phyloP scores from a whole-genome alignment of 2,797 vertebrate genomes.

The Cirrhinus mrigala region DNA sequence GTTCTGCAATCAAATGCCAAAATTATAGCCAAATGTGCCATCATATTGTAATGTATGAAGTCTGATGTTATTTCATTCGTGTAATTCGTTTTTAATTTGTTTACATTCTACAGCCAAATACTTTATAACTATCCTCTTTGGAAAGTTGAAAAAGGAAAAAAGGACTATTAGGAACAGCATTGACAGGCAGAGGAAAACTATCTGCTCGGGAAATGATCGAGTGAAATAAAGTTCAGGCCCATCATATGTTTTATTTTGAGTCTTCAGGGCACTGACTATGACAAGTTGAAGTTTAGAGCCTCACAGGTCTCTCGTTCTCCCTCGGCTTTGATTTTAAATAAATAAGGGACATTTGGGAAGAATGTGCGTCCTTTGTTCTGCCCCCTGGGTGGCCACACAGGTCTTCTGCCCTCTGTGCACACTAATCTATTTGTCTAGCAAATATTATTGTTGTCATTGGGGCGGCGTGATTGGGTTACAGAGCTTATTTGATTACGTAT shows the following conservation, averaged over 20 bases:
- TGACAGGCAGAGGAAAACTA: background rate
- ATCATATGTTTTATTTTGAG: slow-evolving; percentile 10
- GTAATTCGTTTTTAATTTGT: slow-evolving; percentile 37
- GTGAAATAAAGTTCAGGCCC: slow-evolving; percentile 1
- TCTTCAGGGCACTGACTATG: slow-evolving; percentile 10
- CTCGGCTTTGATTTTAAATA: slow-evolving; percentile 40
- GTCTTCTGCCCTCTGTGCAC: slow-evolving; percentile 66
- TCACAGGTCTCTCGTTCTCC: slow-evolving; percentile 11
- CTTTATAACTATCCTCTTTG: slow-evolving; percentile 17
- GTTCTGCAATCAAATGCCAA: background rate
- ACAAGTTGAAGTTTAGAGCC: slow-evolving; percentile 43
- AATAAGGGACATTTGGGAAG: slow-evolving; percentile 40
- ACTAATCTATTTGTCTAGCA: slow-evolving; percentile 76
- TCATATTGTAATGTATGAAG: slow-evolving; percentile 4
- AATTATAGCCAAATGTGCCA: background rate
- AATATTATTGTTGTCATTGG: slow-evolving; percentile 71
- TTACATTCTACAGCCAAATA: slow-evolving; percentile 13
- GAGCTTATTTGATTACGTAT: slow-evolving; percentile 74
- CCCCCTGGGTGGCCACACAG: slow-evolving; percentile 77
- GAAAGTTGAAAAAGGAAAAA: background rate
- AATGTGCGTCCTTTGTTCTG: slow-evolving; percentile 53
- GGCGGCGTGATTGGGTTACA: slow-evolving; percentile 71
- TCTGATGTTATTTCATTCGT: slow-evolving; percentile 2
- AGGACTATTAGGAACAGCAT: background rate
- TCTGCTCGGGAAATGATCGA: background rate